Base-by-base conservation (phyloP, 2,888 invertebrate species). In the Autographa gamma region DNA sequence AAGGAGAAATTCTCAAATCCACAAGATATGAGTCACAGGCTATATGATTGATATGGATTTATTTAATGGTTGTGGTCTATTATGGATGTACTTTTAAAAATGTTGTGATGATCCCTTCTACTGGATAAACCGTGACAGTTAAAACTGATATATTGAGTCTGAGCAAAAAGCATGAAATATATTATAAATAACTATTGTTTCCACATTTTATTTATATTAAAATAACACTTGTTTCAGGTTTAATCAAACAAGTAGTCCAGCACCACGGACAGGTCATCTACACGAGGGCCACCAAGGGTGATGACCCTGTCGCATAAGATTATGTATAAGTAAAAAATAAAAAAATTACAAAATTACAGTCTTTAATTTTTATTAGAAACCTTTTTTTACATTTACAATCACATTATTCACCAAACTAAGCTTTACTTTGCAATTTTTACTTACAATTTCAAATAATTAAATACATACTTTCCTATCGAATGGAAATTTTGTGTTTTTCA, bases 221-320 rank as follows among this genome's bases (percentile, higher is more conserved):
- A 52, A 59, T 56, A 61, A 66, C 77, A 80, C 67, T 83, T 93
- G 70, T 83, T 89, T 0, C 96, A 98, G 98, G 99, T 90, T 95
- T 99, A 88, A 99, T 99, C 91, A 98, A 98, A 91, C 98, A 98
- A 95, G 99, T 99, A 80, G 98, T 99, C 74, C 98, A 99, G 93
- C 99, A 99, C 94, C 98, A 98, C 93, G 98, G 99, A 66, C 99
- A 99, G 96, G 97, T 99, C 80, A 99, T 99, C 93, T 99, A 99
- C 96, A 99, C 99, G 43, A 97, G 99, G 91, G 98, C 98, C 71
- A 99, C 99, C 60, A 99, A 99, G 96, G 98, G 98, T 87, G 99
- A 99, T 91, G 99, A 98, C 91, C 97, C 97, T 76, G 97, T 96
- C 89, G 97, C 97, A 87, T 98, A 97, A 96, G 77, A 73, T 92